phyloP scores from a whole-genome alignment of 2,797 vertebrate genomes.

The Siniperca undulata region DNA sequence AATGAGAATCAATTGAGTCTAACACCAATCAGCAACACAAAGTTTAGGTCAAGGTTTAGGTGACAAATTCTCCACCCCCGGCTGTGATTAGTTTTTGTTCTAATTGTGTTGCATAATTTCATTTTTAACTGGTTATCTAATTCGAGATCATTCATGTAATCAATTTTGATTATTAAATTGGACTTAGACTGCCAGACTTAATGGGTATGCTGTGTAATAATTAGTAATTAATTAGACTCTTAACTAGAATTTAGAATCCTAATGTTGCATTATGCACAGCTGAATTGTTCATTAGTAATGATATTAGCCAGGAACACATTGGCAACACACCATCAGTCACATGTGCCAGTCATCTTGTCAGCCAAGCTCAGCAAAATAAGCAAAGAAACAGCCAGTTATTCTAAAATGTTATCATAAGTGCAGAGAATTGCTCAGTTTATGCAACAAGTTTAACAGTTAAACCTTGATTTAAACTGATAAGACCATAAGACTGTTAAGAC shows the following conservation, averaged over 20 bases:
- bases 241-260: background rate
- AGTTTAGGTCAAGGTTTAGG: background rate
- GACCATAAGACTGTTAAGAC: background rate
- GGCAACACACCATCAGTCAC: background rate
- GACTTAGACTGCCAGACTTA: background rate
- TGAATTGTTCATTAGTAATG: conserved; percentile 22
- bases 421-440: background rate
- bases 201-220: background rate
- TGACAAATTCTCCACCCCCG: background rate
- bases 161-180: background rate
- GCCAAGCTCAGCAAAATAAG: background rate
- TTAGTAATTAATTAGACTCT: background rate
- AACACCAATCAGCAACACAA: background rate
- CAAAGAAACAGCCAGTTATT: background rate
- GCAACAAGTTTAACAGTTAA: background rate
- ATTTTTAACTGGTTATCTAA: background rate
- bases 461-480: background rate
- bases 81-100: background rate
- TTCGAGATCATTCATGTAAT: background rate
- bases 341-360: conserved; percentile 2
- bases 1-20: background rate
- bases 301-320: background rate
- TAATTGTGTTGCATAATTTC: background rate
- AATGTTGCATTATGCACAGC: conserved; percentile 1
- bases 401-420: background rate